A percentile compares a stretch with the other conserved stretches of the same genome.
Evolutionary conservation across 2,797 vertebrate genomes (phyloP).

Genomic region (Peromyscus nudipes): DNA sequence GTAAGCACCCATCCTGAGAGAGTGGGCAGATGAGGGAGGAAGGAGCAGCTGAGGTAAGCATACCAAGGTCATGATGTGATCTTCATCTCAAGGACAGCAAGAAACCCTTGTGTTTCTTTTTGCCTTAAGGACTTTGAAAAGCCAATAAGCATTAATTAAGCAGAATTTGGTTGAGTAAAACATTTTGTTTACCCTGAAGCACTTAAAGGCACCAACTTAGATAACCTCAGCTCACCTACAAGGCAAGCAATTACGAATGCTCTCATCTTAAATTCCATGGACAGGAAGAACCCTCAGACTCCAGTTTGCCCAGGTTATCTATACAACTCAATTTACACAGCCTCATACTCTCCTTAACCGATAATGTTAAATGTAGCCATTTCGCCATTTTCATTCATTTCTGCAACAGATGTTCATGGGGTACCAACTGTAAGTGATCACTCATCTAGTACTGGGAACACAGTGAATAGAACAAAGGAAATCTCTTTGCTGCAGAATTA

Average conservation of each 20-base stretch:
- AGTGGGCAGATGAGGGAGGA: too few relatives aligned
- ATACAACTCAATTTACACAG: background rate
- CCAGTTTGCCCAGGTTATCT: background rate
- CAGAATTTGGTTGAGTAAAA: background rate
- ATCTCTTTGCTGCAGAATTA: background rate
- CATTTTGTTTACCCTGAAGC: background rate
- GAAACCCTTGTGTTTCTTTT: background rate
- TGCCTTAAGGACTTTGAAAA: slow-evolving; percentile 2
- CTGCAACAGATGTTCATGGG: background rate
- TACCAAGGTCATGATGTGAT: background rate
- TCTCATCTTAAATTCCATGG: background rate
- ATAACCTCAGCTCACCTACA: background rate
- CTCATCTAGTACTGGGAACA: background rate
- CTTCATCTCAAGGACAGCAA: background rate
- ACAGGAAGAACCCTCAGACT: background rate
- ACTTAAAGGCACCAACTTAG: background rate
- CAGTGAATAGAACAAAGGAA: background rate
- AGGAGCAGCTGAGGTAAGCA: background rate
- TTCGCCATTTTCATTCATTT: background rate
- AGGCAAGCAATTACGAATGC: background rate
- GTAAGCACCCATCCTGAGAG: too few relatives aligned
- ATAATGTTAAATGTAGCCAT: background rate
- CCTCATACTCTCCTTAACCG: background rate
- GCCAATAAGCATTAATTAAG: slow-evolving; percentile 13
- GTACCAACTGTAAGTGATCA: background rate